These are phyloP conservation scores for Chiroxiphia lanceolata DNA, from an alignment of 2,797 vertebrate genomes.

Conservation along the genomic window DNA sequence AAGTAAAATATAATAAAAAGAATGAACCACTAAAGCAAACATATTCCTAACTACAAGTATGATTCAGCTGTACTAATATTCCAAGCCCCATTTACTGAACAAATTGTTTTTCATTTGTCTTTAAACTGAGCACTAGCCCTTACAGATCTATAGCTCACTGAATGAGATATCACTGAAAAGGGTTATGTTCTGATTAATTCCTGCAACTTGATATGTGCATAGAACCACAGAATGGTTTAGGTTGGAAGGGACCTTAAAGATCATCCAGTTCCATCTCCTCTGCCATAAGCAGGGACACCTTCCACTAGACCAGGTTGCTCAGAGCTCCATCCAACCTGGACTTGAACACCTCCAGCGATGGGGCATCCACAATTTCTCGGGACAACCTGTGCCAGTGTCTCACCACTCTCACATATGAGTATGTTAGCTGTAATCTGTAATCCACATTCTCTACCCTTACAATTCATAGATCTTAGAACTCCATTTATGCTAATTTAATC, in stretches of 20 bases:
- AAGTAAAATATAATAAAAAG: not conserved
- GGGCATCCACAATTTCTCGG: fast-evolving
- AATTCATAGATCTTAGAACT: not conserved
- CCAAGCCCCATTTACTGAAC: not conserved
- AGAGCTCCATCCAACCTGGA: not conserved
- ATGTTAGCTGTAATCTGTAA: not conserved
- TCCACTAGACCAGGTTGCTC: not conserved
- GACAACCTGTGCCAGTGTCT: not conserved
- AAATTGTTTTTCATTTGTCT: not conserved
- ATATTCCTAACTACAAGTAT: not conserved
- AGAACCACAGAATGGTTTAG: not conserved
- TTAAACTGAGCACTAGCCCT: not conserved
- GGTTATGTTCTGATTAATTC: not conserved
- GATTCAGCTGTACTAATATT: not conserved
- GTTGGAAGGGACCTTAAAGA: not conserved
- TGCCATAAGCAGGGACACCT: not conserved
- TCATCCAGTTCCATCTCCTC: not conserved
- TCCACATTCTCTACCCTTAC: fast-evolving
- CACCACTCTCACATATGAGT: not conserved
- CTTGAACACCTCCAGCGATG: not conserved
- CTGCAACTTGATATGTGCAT: not conserved
- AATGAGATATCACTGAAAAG: not conserved
- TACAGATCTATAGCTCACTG: not conserved
- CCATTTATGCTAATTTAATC: not conserved
- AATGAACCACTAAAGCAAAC: not conserved